Base-by-base conservation (phyloP, 2,888 invertebrate species). In the Brachylomia viminalis region DNA sequence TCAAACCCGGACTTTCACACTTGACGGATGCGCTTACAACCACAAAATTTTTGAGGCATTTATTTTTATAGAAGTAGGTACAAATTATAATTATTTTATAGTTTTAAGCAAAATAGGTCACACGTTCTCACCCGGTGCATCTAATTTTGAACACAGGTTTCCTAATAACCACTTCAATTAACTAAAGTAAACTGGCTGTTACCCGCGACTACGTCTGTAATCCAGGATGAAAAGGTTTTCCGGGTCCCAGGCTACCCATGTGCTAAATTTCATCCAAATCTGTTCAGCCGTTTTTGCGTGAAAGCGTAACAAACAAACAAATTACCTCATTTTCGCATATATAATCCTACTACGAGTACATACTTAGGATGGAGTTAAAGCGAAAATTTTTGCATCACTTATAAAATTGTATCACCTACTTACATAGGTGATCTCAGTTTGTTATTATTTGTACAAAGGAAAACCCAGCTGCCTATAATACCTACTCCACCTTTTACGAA, bases 1-100 rank as follows among this genome's bases (percentile, higher is more conserved):
- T 27, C 76, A 7, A 79, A 79, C 70, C 76, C 49, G 58, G 75
- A 78, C 30, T 15, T 49, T 15, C 7, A 70, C 38, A 33, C 15
- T 47, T 17, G 23, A 38, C 27, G 33, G n/a, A 11, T 52, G 52
- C 11, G 3, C 13, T 13, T 30, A 30, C 47, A 65, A 56, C 30
- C 33, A 66, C 17, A 5, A 6, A 42, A 23, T 15, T 33, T 17
- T 33, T 66, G 6, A 33, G 17, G 23, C n/a, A n/a, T n/a, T n/a
- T n/a, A n/a, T n/a, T 38, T 38, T 4, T 38, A 38, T 38, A 38
- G 5, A n/a, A 42, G 13, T 4, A 20, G 11, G 4, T 23, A 30
- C 8, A 38, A 33, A 23, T 62, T 10, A 7, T 23, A 33, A 23
- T 33, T 42, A 64, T 62, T n/a, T 62, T 10, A n/a, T 17, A 38